Evolutionary conservation across 2,888 invertebrate genomes (phyloP), one percentile per base, ranked within the genome.

Genomic region (Lobophora halterata): DNA sequence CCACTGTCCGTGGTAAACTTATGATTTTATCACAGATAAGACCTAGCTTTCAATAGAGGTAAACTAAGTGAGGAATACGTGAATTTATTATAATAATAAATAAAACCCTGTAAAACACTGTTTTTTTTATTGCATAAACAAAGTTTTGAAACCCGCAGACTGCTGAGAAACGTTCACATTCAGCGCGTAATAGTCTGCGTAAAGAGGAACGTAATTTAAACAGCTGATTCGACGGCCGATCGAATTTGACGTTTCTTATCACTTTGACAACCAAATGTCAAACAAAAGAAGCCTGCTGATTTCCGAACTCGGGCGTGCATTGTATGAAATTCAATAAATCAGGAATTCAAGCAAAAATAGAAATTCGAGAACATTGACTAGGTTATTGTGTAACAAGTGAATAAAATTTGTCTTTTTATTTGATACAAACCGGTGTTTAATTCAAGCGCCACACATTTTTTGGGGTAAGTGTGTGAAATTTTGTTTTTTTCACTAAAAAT

Each of bases 271-370:
- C 7, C 21, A 29, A 19, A 26, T 24, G 41, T 41, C 52, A 31
- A 41, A 53, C n/a, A n/a, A n/a, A n/a, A n/a, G n/a, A 61, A 65
- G 61, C 64, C 65, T 62, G 56, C 54, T 57, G 56, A 60, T 71
- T 76, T 79, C 71, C 20, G 36, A 33, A 24, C 36, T 18, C 18
- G 7, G 71, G 76, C 72, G 75, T 71, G 68, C 61, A 46, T 46
- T 31, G 13, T 32, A 14, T 8, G 26, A 28, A 36, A 34, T 37
- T 30, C 10, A 5, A 1, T 17, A 25, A 33, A 42, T 35, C 9
- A 6, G 14, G 19, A 31, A 33, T 20, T 3, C 3, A 29, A 17
- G 35, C 12, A 11, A 0, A 20, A 26, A 26, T 39, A 20, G 5
- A 12, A 33, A 19, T 24, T 25, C 19, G 7, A 8, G 11, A 26